Evolutionary conservation across 2,888 invertebrate genomes (phyloP).

Genomic region (Gymnoscelis rufifasciata): DNA sequence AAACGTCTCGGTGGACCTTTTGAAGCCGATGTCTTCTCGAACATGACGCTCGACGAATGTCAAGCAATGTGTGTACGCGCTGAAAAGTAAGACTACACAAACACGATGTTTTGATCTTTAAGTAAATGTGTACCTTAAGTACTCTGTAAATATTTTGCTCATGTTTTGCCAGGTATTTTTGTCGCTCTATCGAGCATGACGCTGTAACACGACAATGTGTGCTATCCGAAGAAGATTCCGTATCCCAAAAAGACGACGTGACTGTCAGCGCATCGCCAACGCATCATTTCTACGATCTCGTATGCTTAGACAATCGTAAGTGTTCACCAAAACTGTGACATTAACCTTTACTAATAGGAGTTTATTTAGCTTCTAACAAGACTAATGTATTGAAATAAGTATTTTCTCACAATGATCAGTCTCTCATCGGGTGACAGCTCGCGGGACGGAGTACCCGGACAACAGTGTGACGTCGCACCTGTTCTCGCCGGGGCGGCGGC

Average conservation of each 20-base stretch:
- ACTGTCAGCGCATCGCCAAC: slow-evolving; percentile 90
- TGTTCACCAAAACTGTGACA: slow-evolving; percentile 35
- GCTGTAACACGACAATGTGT: slow-evolving; percentile 92
- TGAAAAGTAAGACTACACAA: slow-evolving; percentile 82
- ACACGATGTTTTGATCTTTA: background rate
- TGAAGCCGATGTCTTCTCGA: slow-evolving; percentile 91
- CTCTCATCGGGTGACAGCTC: slow-evolving; percentile 84
- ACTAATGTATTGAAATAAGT: slow-evolving; percentile 58
- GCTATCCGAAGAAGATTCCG: slow-evolving; percentile 94
- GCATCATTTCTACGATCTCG: slow-evolving; percentile 92
- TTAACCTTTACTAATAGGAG: slow-evolving; percentile 22
- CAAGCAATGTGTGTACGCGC: slow-evolving; percentile 92
- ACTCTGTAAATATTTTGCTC: slow-evolving; percentile 7
- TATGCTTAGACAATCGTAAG: slow-evolving; percentile 94
- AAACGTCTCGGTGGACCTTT: slow-evolving; percentile 92
- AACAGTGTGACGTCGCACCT: slow-evolving; percentile 91
- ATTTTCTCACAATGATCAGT: slow-evolving; percentile 74
- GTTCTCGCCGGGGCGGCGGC: slow-evolving; percentile 88
- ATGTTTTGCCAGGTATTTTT: slow-evolving; percentile 82
- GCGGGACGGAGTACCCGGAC: slow-evolving; percentile 93
- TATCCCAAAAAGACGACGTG: slow-evolving; percentile 92
- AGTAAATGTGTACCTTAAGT: background rate
- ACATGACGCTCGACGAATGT: slow-evolving; percentile 92
- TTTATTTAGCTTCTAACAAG: slow-evolving; percentile 15
- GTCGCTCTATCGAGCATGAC: slow-evolving; percentile 93